These are phyloP conservation scores for Trichosurus vulpecula DNA, from an alignment of 2,797 vertebrate genomes.

Conservation along the genomic window DNA sequence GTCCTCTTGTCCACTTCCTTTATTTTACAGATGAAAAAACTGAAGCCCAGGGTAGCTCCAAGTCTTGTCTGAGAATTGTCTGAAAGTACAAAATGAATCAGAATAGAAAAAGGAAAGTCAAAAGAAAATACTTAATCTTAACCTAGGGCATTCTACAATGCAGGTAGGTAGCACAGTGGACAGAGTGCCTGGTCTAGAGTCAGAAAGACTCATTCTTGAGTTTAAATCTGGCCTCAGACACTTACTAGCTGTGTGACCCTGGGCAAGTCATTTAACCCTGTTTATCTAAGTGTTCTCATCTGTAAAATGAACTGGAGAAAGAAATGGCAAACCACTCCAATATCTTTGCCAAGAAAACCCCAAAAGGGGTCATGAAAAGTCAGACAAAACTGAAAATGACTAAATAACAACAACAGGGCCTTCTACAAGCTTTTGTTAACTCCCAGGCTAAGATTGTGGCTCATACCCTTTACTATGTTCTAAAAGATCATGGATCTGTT, in stretches of 20 bases:
- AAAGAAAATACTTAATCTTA: background rate
- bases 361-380: no score
- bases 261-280: background rate
- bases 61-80: background rate
- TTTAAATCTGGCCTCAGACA: background rate
- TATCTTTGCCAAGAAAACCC: background rate
- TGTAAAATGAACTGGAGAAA: background rate
- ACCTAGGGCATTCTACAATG: background rate
- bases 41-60: background rate
- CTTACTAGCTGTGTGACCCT: background rate
- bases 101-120: background rate
- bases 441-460: no score
- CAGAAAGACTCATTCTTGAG: no score
- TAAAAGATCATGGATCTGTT: background rate
- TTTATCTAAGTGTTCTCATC: no score
- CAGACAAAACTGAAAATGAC: background rate
- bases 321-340: background rate
- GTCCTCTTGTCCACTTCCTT: background rate
- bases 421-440: no score
- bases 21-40: background rate
- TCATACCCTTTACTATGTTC: background rate
- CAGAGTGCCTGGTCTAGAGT: background rate
- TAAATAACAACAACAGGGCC: background rate
- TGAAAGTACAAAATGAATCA: background rate
- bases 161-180: background rate